Conservation (phyloP, 2,113 vertebrate species). For the Polyodon spathula region DNA sequence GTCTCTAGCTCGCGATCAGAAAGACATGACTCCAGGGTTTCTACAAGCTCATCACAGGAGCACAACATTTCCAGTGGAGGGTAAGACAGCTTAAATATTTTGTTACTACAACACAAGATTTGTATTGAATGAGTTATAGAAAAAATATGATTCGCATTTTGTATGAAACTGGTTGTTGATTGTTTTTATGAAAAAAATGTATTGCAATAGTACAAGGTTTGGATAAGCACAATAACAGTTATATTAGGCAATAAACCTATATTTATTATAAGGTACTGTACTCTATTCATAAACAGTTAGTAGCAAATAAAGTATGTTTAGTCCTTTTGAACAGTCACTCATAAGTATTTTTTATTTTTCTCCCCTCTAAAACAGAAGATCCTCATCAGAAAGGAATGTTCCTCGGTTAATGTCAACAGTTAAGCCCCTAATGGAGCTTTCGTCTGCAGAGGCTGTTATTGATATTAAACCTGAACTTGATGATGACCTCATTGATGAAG, state of each 20-base stretch:
- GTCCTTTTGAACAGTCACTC: neutral
- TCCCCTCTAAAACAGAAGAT: constrained; percentile 30
- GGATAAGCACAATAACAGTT: too few relatives aligned
- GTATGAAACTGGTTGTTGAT: neutral
- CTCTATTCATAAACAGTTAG: neutral
- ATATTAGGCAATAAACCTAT: too few relatives aligned
- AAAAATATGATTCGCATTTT: neutral
- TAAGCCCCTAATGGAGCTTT: constrained; percentile 73
- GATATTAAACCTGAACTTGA: constrained; percentile 93
- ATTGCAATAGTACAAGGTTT: neutral
- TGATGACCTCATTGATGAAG: constrained; percentile 78
- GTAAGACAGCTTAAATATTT: too few relatives aligned
- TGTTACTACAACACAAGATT: too few relatives aligned
- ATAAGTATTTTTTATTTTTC: neutral
- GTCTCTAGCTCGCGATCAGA: constrained; percentile 72
- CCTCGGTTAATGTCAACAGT: constrained; percentile 75
- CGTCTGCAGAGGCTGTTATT: constrained; percentile 85
- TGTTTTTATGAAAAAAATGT: neutral
- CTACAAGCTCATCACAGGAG: constrained; percentile 71
- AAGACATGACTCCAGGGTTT: constrained; percentile 68
- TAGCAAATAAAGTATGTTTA: neutral
- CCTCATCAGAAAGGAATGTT: constrained; percentile 34
- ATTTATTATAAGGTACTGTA: neutral
- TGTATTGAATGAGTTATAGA: neutral
- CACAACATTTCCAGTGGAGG: constrained; percentile 47